Evolutionary conservation across 2,888 invertebrate species (phyloP).

Genomic region (Acrobeloides nanus): DNA sequence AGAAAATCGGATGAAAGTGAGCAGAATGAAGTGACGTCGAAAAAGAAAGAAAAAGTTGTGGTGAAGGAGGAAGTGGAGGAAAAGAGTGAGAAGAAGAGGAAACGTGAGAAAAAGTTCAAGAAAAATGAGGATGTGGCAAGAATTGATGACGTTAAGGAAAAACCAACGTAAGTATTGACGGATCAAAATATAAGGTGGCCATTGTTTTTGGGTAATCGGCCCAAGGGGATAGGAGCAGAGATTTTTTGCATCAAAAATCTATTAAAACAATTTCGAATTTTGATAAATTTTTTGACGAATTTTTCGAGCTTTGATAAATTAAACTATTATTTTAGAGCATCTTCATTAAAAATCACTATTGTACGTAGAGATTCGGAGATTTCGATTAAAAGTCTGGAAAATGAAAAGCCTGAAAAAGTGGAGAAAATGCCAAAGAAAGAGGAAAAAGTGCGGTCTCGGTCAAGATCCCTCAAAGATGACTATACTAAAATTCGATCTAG

Average conservation of each 20-base stretch:
- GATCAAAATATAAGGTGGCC: neutral
- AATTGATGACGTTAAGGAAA: too few relatives aligned
- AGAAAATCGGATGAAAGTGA: neutral
- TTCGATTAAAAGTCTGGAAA: neutral
- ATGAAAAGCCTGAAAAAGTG: neutral
- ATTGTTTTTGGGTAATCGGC: too few relatives aligned
- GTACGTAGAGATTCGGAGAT: conserved; percentile 2
- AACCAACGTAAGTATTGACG: neutral
- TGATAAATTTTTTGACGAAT: too few relatives aligned
- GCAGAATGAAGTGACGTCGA: neutral
- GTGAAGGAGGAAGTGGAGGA: neutral
- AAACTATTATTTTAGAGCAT: too few relatives aligned
- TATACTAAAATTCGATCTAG: conserved; percentile 20
- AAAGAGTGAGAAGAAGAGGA: conserved; percentile 2
- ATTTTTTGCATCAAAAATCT: neutral
- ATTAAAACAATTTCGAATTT: neutral
- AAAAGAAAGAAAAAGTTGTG: neutral
- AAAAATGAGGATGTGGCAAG: neutral
- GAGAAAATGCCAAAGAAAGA: too few relatives aligned
- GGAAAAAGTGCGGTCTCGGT: neutral
- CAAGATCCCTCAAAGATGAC: conserved; percentile 11
- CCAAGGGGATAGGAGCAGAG: too few relatives aligned
- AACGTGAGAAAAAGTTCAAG: neutral
- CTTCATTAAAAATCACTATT: neutral
- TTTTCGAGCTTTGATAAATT: too few relatives aligned